Evolutionary conservation across 2,113 vertebrate genomes (phyloP), one percentile per base, ranked within the genome.

Genomic region (Melanerpes aurifrons): DNA sequence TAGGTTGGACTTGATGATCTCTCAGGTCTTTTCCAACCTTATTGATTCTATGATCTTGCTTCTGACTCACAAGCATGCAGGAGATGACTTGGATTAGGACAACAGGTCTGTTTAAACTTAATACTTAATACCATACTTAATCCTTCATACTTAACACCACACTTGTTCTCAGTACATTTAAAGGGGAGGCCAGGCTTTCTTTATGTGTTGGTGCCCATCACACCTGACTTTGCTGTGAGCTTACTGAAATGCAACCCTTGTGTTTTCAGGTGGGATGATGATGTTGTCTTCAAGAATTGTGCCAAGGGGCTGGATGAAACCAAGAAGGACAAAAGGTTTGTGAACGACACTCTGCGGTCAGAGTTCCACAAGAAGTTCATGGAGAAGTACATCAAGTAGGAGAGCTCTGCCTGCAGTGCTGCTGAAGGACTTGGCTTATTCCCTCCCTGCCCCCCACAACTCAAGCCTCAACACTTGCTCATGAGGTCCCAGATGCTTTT

Each of bases 201-300:
- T 69, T 82, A 2, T 29, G 4, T 50, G 7, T 7, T 76, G 73
- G 35, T 87, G 9, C 59, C 12, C 64, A 47, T 74, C 6, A 3
- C 31, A 66, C 11, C 35, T 75, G 9, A 48, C 79, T 81, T 70
- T 86, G 31, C 4, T 80, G 2, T 8, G 57, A 64, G 6, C 19
- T 82, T 72, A 81, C 47, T 90, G 48, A 88, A 89, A 29, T 53
- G 17, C 13, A 67, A 82, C 43, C 17, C 28, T 47, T 85, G 3
- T 63, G 2, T 57, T 92, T 98, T 66, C 93, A 99, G 99, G 92
- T 99, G 99, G 99, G 99, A 99, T 35, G 99, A 99, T 72, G 99
- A 99, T n/a, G 99, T 99, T 32, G 99, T 99, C 80, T 99, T 99
- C 97, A 99, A 99, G 98, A 99, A 99, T 86, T 99, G 99, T 69